Base-by-base conservation (phyloP, 2,797 vertebrate genomes). In the Sebastes goodei region DNA sequence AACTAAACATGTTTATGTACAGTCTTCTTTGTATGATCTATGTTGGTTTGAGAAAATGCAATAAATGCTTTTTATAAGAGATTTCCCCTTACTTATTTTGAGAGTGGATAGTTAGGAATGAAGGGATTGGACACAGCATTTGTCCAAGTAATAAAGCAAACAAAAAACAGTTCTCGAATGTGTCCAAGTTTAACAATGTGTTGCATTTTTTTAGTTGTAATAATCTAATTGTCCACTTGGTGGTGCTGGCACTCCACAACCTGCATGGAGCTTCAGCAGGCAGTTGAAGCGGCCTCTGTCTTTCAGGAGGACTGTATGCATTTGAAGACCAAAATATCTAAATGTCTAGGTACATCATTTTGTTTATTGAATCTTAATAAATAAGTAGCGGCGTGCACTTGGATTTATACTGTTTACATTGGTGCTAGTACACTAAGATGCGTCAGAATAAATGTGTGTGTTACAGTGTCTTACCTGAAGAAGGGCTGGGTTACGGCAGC, bases 381-480 rank as follows among this genome's bases (percentile, higher is more conserved):
- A 73, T 12, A 12, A 30, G 60, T 17, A 17, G 1, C 10, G 35
- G 21, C 1, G 1, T 52, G 14, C 4, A 38, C 27, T 21, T 70
- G 0, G 53, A 25, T n/a, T 21, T 23, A 33, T 30, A 20, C 10
- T 72, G 12, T 67, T 52, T 17, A 27, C 6, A 35, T 27, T 27
- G 3, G 56, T 17, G 56, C 4, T 17, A 14, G 2, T 62, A 29
- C 5, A 66, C 12, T 52, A 20, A 30, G 7, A n/a, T 23, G 27
- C 4, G 20, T 11, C 6, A 46, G 21, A 71, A 49, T 38, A 23
- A 49, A 25, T 17, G 38, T 69, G 38, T 69, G 35, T 74, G 57
- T 21, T 27, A 35, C 11, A 21, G 32, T 7, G 11, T 79, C 93
- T 94, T 66, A 97, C 97, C 92, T 96, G 93, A 95, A 97, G 84